Base-by-base conservation (phyloP, 1,140 invertebrate genomes). In the Drosophila oshimai region DNA sequence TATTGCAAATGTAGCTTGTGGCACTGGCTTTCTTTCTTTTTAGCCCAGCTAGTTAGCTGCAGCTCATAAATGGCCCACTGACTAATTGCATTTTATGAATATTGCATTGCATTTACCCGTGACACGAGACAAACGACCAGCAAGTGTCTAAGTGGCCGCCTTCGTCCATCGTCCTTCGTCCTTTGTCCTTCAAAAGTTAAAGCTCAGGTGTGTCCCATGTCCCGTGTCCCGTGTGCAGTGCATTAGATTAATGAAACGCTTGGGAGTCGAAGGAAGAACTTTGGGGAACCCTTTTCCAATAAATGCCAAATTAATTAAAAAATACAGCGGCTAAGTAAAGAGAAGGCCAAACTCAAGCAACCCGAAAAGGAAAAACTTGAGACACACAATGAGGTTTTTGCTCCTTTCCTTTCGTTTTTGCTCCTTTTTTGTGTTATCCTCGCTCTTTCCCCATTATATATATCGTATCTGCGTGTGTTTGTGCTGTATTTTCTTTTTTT, bases 231-330 rank as follows among this genome's bases (percentile, higher is more conserved):
- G 55, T 7, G 50, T 61, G 29, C 67, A 73, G 61, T 86, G 76
- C 80, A 86, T 86, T 86, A 87, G 74, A 80, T 87, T 86, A 86
- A 86, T 86, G 81, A 86, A 84, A 86, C 36, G 54, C 12, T 49
- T 44, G 39, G 10, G 10, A 36, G 36, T 31, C 15, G 39, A 13
- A 5, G 22, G 20, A n/a, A 17, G 47, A 53, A 45, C 58, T 72
- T 70, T 24, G 31, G 62, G 54, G 58, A 76, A 80, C 81, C 74
- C 84, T 84, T 84, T 87, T 81, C 81, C 81, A 88, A 87, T 87
- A 87, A 87, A 87, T 87, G 81, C 81, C 81, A 87, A 87, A 87
- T 87, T 87, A 87, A 87, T 87, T 87, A 88, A 87, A 87, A 87
- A 87, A 87, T 84, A 86, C 81, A 86, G 72, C 81, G 44, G 65